Evolutionary conservation across 2,888 invertebrate genomes (phyloP).

Genomic region (Himalopsyche kuldschensis): DNA sequence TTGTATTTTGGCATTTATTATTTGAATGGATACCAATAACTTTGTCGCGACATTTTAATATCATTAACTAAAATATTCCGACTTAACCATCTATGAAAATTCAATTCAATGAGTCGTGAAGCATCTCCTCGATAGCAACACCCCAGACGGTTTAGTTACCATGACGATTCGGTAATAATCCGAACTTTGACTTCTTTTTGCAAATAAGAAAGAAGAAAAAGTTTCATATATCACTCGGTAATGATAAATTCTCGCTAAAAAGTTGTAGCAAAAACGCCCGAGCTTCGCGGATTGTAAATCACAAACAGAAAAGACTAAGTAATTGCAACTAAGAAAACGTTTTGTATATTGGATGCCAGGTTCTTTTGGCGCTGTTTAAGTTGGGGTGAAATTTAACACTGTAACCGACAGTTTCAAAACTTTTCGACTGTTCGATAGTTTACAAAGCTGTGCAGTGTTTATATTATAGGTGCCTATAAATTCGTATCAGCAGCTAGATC

Average conservation of each 20-base stretch:
- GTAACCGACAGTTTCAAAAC: not conserved
- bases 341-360: constrained; percentile 1
- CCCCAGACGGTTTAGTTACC: not conserved
- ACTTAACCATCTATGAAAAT: too few relatives aligned
- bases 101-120: not conserved
- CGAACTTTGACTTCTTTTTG: constrained; percentile 2
- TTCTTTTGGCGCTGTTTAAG: not conserved
- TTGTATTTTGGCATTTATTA: too few relatives aligned
- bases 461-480: too few relatives aligned
- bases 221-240: constrained; percentile 1
- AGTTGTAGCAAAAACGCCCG: not conserved
- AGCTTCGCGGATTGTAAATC: not conserved
- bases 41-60: too few relatives aligned
- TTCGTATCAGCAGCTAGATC: too few relatives aligned
- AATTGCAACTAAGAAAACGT: constrained; percentile 9
- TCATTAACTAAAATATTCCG: too few relatives aligned
- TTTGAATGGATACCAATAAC: too few relatives aligned
- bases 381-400: not conserved
- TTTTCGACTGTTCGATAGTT: not conserved
- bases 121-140: not conserved
- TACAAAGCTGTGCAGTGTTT: too few relatives aligned
- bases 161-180: not conserved
- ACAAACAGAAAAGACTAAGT: not conserved
- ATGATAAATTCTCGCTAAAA: constrained; percentile 1
- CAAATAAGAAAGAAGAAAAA: not conserved